Base-by-base conservation (phyloP, 2,888 invertebrate genomes). In the Callyntrura sp. region DNA sequence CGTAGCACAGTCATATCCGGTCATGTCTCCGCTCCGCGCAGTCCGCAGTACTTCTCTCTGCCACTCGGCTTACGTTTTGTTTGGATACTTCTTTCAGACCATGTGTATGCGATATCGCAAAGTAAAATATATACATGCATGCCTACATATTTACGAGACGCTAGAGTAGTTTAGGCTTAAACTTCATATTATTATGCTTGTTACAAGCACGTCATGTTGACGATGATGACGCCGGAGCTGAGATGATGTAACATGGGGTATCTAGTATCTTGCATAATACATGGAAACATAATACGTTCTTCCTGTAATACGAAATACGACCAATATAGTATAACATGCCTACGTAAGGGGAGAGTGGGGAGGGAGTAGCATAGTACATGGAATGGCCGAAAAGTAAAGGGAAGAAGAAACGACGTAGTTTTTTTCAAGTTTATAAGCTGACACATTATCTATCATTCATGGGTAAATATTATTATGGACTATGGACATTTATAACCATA, bases 271-370 rank as follows among this genome's bases (percentile, higher is more conserved):
- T 20, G 65, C 11, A 25, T 17, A 17, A 60, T 17, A 45, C 12
- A 51, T 48, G 45, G 81, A 81, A 81, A 81, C 23, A 20, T 81
- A 60, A 62, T 45, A 62, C 60, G 60, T 9, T 43, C 43, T 81
- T 81, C 81, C 81, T 81, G 81, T 60, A 81, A 81, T 43, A 43
- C 1, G 79, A 62, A 81, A 81, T 43, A 43, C 1, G 79, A 62
- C 35, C 48, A 55, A 28, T 9, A 23, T 25, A n/a, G n/a, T n/a
- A n/a, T n/a, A n/a, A n/a, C 20, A 55, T 35, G 43, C n/a, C 28
- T 35, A 2, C 35, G 35, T 35, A 6, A 4, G 35, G 35, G 6
- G 35, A 35, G 35, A 11, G n/a, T n/a, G n/a, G n/a, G n/a, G n/a
- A n/a, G n/a, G n/a, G n/a, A n/a, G n/a, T n/a, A n/a, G n/a, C n/a